Evolutionary conservation across 2,113 vertebrate species (phyloP).

Genomic region (Bufo bufo): DNA sequence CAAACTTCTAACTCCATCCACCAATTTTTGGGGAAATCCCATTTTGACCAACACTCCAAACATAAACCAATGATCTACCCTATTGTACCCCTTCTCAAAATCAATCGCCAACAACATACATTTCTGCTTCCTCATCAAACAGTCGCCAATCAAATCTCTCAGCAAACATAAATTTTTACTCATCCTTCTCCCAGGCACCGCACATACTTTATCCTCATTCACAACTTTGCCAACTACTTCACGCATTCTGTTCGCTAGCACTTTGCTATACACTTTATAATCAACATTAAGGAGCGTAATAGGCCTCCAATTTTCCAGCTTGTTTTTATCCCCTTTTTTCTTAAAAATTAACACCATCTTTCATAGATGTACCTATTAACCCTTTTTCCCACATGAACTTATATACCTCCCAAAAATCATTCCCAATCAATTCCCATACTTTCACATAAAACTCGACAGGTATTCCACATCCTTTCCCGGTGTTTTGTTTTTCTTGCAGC

Average conservation of each 20-base stretch:
- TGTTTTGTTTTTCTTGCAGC: neutral
- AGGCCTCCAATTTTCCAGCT: neutral
- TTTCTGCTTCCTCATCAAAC: neutral
- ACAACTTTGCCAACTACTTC: neutral
- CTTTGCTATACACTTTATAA: neutral
- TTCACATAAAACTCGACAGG: too few species aligned
- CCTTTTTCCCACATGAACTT: too few species aligned
- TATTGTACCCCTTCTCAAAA: conserved; percentile 1
- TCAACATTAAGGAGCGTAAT: neutral
- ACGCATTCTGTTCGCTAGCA: neutral
- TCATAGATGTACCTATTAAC: neutral
- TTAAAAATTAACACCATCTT: neutral
- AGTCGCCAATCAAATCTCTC: neutral
- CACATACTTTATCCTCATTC: neutral
- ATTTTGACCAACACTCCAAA: neutral
- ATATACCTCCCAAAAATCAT: too few species aligned
- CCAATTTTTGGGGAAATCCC: neutral
- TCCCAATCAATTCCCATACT: too few species aligned
- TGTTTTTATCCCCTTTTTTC: neutral
- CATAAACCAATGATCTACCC: neutral
- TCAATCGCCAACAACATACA: neutral
- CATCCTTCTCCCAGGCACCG: neutral
- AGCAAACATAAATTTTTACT: neutral
- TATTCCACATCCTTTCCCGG: neutral
- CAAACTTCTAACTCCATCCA: neutral